A percentile compares a stretch with the other conserved stretches of the same genome.
These are phyloP conservation scores for Pheucticus melanocephalus DNA, from an alignment of 2,113 vertebrate genomes.

Conservation along the genomic window DNA sequence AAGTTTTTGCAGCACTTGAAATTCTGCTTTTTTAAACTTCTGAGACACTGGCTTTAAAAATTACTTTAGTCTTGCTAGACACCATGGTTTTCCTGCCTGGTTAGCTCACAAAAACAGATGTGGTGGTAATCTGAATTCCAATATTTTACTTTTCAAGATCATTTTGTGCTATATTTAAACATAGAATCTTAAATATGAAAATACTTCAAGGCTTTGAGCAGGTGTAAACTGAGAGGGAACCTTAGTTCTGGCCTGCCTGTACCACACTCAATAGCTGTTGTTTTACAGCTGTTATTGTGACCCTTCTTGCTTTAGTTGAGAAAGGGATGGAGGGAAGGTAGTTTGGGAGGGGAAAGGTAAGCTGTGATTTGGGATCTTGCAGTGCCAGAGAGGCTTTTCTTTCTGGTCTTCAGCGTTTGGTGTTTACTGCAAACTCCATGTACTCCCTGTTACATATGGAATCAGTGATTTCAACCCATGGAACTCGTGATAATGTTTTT, in stretches of 20 bases:
- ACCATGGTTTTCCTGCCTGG: neutral
- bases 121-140: neutral
- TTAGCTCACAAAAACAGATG: neutral
- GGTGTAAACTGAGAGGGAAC: neutral
- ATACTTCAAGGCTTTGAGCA: neutral
- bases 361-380: neutral
- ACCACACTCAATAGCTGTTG: neutral
- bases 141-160: neutral
- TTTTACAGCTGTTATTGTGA: neutral
- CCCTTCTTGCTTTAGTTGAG: neutral
- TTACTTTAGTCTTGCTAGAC: neutral
- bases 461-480: neutral
- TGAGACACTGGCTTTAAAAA: neutral
- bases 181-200: neutral
- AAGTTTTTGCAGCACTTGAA: neutral
- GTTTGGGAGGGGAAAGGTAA: neutral
- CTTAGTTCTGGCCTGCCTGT: neutral
- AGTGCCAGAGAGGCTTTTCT: neutral
- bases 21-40: neutral
- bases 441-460: fast-evolving
- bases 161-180: neutral
- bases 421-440: neutral
- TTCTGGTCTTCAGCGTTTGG: neutral
- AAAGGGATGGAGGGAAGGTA: neutral
- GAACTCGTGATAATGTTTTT: neutral